Evolutionary conservation across 2,113 vertebrate genomes (phyloP), one percentile per base, ranked within the genome.

Genomic region (Numida meleagris): DNA sequence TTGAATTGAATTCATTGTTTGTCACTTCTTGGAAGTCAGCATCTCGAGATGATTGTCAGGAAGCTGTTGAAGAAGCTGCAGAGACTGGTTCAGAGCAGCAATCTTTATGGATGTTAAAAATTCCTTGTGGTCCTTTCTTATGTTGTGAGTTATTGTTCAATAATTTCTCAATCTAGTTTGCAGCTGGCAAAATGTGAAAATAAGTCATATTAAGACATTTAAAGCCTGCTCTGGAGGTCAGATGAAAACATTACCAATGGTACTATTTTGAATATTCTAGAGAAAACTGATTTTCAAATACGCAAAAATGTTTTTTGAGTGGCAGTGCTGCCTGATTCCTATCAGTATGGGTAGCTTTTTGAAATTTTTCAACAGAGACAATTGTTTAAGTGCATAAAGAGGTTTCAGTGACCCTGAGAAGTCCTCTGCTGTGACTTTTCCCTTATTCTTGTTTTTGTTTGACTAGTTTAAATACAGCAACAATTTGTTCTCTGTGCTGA

Each of bases 341-440:
- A 25, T 10, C 46, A 40, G 4, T 18, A 25, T 0, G 4, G 46
- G 14, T 16, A 53, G 20, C 6, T 24, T 57, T 0, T 24, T 6
- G 20, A 23, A 15, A 14, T 3, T 27, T 57, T 6, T 12, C 15
- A 42, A 25, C 9, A 14, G 38, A 21, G n/a, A 4, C 8, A 3
- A 6, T 17, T 4, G 2, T 25, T 75, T 27, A 25, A 23, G 23
- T 20, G 72, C 19, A 14, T 0, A 1, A 33, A 2, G 38, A 53
- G 13, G 18, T 31, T 20, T 74, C 25, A 61, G 23, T 50, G 21
- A n/a, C 11, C 10, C 10, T 20, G 7, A 27, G 29, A 50, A 45
- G 6, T 25, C 2, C 8, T 68, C n/a, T 76, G 25, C n/a, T 72
- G 12, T 71, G 48, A 55, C 8, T 6, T 45, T 50, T 80, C 21